A percentile compares a stretch with the other conserved stretches of the same genome.
These are phyloP conservation scores for Aphodius granarius DNA, from an alignment of 2,888 invertebrate genomes.

Conservation along the genomic window DNA sequence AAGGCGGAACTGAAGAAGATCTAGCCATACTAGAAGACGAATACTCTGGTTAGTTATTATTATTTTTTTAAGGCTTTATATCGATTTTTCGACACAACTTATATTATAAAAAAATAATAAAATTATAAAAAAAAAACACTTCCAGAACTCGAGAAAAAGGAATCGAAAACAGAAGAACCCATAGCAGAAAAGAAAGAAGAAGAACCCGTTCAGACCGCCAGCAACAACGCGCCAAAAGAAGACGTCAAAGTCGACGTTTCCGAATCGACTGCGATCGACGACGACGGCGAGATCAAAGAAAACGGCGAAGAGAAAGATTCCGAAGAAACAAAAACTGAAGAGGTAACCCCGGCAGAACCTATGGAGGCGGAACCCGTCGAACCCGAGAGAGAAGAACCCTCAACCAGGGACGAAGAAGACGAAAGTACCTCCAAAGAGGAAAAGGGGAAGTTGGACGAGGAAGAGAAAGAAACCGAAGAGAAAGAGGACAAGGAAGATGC, in stretches of 20 bases:
- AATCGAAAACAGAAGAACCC: conserved; percentile 43
- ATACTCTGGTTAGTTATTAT: conserved; percentile 47
- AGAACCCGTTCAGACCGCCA: conserved; percentile 38
- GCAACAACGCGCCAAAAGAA: conserved; percentile 34
- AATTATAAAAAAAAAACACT: conserved; percentile 9
- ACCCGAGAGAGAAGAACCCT: conserved; percentile 41
- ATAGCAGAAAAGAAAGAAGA: conserved; percentile 37
- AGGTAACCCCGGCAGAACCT: neutral
- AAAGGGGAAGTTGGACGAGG: conserved; percentile 52
- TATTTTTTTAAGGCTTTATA: neutral
- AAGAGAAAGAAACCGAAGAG: conserved; percentile 48
- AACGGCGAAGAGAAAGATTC: conserved; percentile 28
- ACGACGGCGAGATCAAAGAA: conserved; percentile 23
- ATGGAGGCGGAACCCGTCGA: conserved; percentile 11
- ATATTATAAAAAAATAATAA: too few species aligned
- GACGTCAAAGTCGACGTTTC: conserved; percentile 44
- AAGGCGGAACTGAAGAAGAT: conserved; percentile 91
- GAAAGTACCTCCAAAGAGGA: conserved; percentile 53
- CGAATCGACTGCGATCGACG: conserved; percentile 34
- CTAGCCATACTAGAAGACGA: conserved; percentile 81
- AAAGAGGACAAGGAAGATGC: conserved; percentile 29
- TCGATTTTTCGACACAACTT: neutral
- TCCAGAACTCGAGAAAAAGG: conserved; percentile 46
- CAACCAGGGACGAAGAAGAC: too few species aligned
- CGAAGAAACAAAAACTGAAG: conserved; percentile 22